Evolutionary conservation across 2,797 vertebrate species (phyloP), one percentile per base, ranked within the genome.

Genomic region (Acanthis flammea): DNA sequence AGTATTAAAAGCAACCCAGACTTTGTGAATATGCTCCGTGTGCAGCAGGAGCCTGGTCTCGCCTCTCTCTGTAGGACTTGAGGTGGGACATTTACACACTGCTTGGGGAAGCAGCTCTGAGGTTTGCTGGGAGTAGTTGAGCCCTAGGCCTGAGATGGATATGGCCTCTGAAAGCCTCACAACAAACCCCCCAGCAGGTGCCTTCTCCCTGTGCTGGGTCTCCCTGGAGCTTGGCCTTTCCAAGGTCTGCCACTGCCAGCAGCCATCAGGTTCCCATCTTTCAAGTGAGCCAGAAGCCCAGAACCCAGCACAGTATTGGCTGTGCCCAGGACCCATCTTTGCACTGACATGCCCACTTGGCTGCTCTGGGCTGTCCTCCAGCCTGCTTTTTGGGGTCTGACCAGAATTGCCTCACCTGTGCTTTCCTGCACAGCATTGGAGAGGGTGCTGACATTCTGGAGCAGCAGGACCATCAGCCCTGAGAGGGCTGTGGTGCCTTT

Each of bases 291-390:
- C 6, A 1, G 25, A 50, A 66, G 28, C 48, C 42, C 42, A 55
- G 50, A 93, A 77, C 2, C 3, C 45, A 63, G 61, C 0, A 0
- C 53, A 22, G n/a, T 35, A 4, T 17, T 19, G 57, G 21, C n/a
- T 19, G 42, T 62, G 35, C 41, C 37, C 35, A 51, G 19, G 47
- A 39, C 23, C 22, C 3, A 2, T 47, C 45, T 67, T 58, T 67
- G 22, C 5, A 10, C 65, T 83, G 72, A 19, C 1, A 1, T 42
- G 24, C 51, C 54, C 35, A 47, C 16, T 4, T 60, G 16, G 33
- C 73, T 72, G 21, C 65, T 72, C 35, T 77, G 48, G 31, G 35
- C n/a, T 88, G 3, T 81, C 11, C 5, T 80, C 12, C 2, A 73
- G 35, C n/a, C 31, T 67, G 12, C 1, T n/a, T 39, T 28, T 3